Evolutionary conservation across 2,113 vertebrate genomes (phyloP).

Genomic region (Scomber scombrus): DNA sequence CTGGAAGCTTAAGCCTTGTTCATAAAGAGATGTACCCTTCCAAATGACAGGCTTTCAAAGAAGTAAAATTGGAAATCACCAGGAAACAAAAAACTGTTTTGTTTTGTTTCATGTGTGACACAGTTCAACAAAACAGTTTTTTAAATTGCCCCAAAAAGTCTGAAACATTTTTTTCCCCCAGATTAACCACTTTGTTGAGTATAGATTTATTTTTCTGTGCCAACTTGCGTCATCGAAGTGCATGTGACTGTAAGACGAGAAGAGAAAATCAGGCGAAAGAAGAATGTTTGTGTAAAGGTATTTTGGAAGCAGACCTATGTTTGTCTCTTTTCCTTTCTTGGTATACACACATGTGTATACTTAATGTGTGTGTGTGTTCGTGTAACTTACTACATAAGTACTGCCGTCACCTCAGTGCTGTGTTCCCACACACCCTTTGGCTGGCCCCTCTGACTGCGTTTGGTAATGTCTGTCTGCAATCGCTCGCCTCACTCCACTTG

Average conservation of each 20-base stretch:
- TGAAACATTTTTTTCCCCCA: not conserved
- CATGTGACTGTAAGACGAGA: not conserved
- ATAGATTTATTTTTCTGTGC: not conserved
- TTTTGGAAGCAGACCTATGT: not conserved
- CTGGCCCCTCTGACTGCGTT: slow-evolving; percentile 67
- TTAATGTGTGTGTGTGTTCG: not conserved
- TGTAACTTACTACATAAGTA: slow-evolving; percentile 37
- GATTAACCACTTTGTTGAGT: not conserved
- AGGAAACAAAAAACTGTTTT: slow-evolving; percentile 32
- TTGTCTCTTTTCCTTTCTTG: not conserved
- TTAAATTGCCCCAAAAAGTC: slow-evolving; percentile 2
- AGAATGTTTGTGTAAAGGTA: not conserved
- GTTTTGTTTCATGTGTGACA: slow-evolving; percentile 25
- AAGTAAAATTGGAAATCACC: not conserved
- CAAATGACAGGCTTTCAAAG: slow-evolving; percentile 22
- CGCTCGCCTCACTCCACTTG: slow-evolving; percentile 64
- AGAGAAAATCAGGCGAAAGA: not conserved
- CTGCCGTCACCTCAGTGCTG: slow-evolving; percentile 50
- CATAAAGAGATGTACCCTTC: slow-evolving; percentile 21
- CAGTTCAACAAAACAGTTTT: slow-evolving; percentile 2
- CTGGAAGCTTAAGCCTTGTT: slow-evolving; percentile 12
- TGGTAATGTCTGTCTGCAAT: slow-evolving; percentile 72
- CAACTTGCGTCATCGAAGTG: not conserved
- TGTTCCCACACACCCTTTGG: slow-evolving; percentile 66
- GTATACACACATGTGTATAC: not conserved